Base-by-base conservation (phyloP, 2,888 invertebrate genomes). In the Argyra leucocephala region DNA sequence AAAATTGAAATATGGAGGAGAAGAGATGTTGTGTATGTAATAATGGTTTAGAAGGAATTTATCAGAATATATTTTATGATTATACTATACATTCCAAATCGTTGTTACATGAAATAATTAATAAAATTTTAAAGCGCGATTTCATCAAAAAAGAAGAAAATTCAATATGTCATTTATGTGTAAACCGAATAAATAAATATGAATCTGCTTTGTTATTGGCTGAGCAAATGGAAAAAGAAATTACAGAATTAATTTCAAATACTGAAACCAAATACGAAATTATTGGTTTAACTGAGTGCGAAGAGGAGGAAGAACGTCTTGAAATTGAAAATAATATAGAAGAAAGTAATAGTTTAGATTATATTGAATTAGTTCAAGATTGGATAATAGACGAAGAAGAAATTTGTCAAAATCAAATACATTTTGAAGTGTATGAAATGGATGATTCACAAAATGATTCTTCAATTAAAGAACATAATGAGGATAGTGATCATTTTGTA, bases 21-120 rank as follows among this genome's bases (percentile, higher is more conserved):
- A 48, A 57, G 62, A 67, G 66, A 58, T 70, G 70, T 63, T 69
- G 64, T 64, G 63, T 70, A 22, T 70, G 70, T 23, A 67, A 68
- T 37, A 60, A 64, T 18, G 18, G 31, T 15, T 58, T 66, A n/a
- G 10, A 15, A 18, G 57, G 62, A 18, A 26, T 21, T 12, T 65
- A 26, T 12, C 64, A 57, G 31, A 64, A 70, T 66, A 66, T 69
- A 22, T 69, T 62, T 22, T 57, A 10, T n/a, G 61, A 22, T 10
- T 23, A 57, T 37, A 65, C 70, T 5, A 63, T 67, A 59, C 65
- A 67, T 63, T 64, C 69, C 12, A 66, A 67, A 60, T 66, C 66
- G 1, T 57, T 60, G 4, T 57, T 70, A 7, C 60, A 60, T 57
- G 67, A 67, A 60, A 23, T 69, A 4, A 36, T 70, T 7, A 66